phyloP scores from a whole-genome alignment of 2,888 invertebrate species.

The Epistrophe grossulariae region DNA sequence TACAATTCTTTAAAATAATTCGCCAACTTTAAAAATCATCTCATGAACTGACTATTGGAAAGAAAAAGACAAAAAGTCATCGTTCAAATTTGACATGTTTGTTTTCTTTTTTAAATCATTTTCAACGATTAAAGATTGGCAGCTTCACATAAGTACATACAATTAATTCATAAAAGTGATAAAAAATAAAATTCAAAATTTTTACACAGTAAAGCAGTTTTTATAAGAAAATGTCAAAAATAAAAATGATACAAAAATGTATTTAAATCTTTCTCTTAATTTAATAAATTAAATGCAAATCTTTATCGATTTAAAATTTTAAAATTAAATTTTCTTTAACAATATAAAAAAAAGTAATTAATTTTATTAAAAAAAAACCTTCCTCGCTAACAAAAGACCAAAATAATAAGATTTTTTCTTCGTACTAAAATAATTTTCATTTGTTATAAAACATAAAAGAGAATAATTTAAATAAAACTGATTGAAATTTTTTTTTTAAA shows the following conservation, averaged over 20 bases:
- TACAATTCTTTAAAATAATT: too few species aligned
- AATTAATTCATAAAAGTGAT: too few species aligned
- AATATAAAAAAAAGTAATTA: not conserved
- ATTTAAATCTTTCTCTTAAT: not conserved
- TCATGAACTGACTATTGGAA: too few species aligned
- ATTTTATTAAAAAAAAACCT: not conserved
- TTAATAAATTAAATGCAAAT: not conserved
- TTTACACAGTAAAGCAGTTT: too few species aligned
- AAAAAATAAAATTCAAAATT: not conserved
- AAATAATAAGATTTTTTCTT: not conserved
- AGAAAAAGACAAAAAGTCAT: too few species aligned
- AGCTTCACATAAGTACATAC: too few species aligned
- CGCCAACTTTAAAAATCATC: too few species aligned
- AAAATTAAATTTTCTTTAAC: not conserved
- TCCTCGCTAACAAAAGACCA: not conserved
- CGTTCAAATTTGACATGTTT: too few species aligned
- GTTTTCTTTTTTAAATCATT: too few species aligned
- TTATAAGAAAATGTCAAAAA: not conserved
- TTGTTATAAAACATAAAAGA: not conserved
- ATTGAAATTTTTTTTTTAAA: not conserved
- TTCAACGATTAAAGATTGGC: too few species aligned
- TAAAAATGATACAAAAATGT: too few species aligned
- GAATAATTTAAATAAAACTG: conserved; percentile 22
- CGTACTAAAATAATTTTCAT: not conserved
- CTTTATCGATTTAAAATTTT: not conserved